These are phyloP conservation scores for Gambusia holbrooki DNA, from an alignment of 2,113 vertebrate species.

Conservation along the genomic window DNA sequence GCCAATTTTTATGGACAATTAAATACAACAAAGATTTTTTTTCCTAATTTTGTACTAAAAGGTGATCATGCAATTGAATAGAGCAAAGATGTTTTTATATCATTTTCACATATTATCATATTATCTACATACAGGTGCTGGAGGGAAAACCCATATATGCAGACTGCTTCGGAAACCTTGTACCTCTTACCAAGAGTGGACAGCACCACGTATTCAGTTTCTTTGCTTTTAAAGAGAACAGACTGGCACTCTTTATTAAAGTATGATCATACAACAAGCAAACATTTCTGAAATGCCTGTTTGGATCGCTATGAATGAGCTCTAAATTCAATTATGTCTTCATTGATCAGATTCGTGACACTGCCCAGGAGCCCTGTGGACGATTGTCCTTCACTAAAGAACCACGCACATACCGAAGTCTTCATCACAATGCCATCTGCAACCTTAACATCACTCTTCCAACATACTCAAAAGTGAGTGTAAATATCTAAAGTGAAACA, in stretches of 20 bases:
- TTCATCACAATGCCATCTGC: constrained; percentile 96
- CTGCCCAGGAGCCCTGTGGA: constrained; percentile 96
- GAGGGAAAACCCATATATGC: constrained; percentile 98
- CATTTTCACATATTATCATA: not conserved
- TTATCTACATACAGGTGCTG: constrained; percentile 82
- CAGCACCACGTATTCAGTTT: constrained; percentile 99
- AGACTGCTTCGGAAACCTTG: constrained; percentile 98
- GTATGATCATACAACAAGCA: constrained; percentile 73
- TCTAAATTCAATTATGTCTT: constrained; percentile 1
- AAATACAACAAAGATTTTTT: not conserved
- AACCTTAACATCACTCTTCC: constrained; percentile 96
- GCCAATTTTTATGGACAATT: not conserved
- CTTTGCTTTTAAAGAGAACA: constrained; percentile 98
- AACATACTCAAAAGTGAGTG: constrained; percentile 77
- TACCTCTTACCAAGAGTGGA: constrained; percentile 96
- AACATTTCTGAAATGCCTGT: not conserved
- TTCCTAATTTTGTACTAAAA: not conserved
- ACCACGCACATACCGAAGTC: constrained; percentile 91
- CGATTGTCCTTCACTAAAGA: constrained; percentile 97
- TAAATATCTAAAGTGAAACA: not conserved
- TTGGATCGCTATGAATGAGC: not conserved
- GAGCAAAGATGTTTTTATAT: not conserved
- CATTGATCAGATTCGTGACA: constrained; percentile 88
- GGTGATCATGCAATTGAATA: not conserved
- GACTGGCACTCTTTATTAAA: constrained; percentile 97